These are phyloP conservation scores for Akabosia matsudoensis DNA, from an alignment of 1,140 invertebrate genomes.

Conservation along the genomic window DNA sequence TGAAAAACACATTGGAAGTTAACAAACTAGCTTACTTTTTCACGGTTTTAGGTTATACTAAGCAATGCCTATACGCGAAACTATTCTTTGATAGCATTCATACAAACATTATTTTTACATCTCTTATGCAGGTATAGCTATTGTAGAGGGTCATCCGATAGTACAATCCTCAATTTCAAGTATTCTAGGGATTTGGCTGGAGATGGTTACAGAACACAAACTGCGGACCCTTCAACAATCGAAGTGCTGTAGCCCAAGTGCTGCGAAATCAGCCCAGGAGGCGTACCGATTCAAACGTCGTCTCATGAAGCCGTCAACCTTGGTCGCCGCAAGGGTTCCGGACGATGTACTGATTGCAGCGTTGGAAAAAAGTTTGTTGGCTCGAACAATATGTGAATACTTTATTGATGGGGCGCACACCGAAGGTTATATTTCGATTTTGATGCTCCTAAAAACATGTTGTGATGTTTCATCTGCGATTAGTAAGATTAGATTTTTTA, in stretches of 20 bases:
- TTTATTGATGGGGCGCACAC: not conserved
- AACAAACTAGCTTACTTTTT: not conserved
- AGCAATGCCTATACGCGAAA: too few relatives aligned
- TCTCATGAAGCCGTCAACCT: not conserved
- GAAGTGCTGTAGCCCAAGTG: not conserved
- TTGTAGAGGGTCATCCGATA: not conserved
- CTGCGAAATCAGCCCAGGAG: not conserved
- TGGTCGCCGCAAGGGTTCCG: not conserved
- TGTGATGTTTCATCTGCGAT: not conserved
- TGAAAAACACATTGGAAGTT: not conserved
- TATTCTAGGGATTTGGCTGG: slow-evolving; percentile 9
- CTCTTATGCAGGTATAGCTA: not conserved
- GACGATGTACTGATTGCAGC: not conserved
- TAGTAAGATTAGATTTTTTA: not conserved
- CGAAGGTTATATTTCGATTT: not conserved
- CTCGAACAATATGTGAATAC: not conserved
- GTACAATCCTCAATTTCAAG: not conserved
- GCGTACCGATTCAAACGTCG: not conserved
- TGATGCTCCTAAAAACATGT: not conserved
- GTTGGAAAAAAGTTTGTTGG: not conserved
- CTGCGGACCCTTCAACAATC: not conserved
- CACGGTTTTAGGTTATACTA: slow-evolving; percentile 3
- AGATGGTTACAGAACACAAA: not conserved
- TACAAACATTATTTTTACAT: not conserved
- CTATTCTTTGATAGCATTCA: not conserved